Evolutionary conservation across 2,888 invertebrate species (phyloP), one percentile per base, ranked within the genome.

Genomic region (Lasioglossum vierecki): DNA sequence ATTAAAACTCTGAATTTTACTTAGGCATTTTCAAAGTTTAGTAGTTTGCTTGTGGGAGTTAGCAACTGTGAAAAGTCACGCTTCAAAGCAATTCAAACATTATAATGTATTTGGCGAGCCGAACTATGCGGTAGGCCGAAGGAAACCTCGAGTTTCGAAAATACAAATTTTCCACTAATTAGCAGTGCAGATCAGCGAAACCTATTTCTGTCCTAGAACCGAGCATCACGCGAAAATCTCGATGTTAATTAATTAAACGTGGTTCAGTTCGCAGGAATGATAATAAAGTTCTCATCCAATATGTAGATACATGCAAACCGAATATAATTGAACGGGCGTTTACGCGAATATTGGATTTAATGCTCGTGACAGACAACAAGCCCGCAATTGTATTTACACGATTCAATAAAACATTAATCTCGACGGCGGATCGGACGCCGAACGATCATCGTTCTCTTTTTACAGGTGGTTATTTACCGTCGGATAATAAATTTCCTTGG

Each of bases 371-470:
- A n/a, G 41, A 22, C 66, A 22, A 18, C 35, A 68, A 70, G 8
- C n/a, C n/a, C 70, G n/a, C n/a, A 70, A 70, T 39, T 41, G 70
- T 41, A 41, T 70, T 70, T 70, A 41, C 39, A 41, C 70, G 39
- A 70, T n/a, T 41, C 70, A 41, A 70, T 70, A 70, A 70, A 70
- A 70, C 70, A n/a, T 41, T 39, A 70, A 70, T 70, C 22, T n/a
- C 11, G 11, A 39, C 41, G 41, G 11, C 11, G 13, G 2, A 41
- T n/a, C 39, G 70, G 2, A 39, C 9, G 26, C 6, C 4, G 35
- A 8, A 2, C 68, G 9, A 63, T 63, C 30, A 30, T 63, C n/a
- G 53, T n/a, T 35, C 70, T 13, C 41, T 70, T 73, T 73, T 73
- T 26, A 53, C 73, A 35, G 49, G 35, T 35, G 73, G 35, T 73